Conservation (phyloP, 2,888 invertebrate genomes). For the Yponomeuta plumbellus region DNA sequence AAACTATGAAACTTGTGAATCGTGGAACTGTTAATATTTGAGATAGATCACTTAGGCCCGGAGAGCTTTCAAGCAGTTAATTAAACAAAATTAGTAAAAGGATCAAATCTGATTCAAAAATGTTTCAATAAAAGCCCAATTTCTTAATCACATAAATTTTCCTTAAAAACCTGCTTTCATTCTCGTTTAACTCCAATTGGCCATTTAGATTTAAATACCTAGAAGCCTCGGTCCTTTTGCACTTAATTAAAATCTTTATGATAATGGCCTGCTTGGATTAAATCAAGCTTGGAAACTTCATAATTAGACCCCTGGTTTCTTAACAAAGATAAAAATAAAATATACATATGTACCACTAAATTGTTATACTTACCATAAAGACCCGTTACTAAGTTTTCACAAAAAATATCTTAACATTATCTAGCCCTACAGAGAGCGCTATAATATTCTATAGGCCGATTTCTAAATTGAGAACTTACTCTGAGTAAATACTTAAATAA, state of each 20-base stretch:
- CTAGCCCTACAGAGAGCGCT: too few relatives aligned
- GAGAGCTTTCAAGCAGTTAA: background rate
- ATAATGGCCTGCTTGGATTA: background rate
- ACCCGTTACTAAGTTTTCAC: too few relatives aligned
- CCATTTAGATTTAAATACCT: background rate
- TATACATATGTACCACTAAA: background rate
- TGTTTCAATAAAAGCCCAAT: background rate
- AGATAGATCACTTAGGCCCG: too few relatives aligned
- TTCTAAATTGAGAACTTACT: too few relatives aligned
- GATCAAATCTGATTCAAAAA: background rate
- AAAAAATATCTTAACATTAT: too few relatives aligned
- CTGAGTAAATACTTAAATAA: too few relatives aligned
- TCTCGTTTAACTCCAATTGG: background rate
- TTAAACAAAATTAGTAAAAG: background rate
- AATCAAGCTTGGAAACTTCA: background rate
- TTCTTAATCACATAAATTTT: background rate
- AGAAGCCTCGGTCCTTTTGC: conserved; percentile 8
- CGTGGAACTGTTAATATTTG: too few relatives aligned
- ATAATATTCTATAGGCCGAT: too few relatives aligned
- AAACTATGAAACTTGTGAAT: too few relatives aligned
- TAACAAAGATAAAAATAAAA: background rate
- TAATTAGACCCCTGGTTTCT: background rate
- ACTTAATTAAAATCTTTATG: conserved; percentile 15
- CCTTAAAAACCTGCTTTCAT: background rate
- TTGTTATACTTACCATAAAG: too few relatives aligned